phyloP scores from a whole-genome alignment of 2,797 vertebrate species.

The Hylomyscus alleni region DNA sequence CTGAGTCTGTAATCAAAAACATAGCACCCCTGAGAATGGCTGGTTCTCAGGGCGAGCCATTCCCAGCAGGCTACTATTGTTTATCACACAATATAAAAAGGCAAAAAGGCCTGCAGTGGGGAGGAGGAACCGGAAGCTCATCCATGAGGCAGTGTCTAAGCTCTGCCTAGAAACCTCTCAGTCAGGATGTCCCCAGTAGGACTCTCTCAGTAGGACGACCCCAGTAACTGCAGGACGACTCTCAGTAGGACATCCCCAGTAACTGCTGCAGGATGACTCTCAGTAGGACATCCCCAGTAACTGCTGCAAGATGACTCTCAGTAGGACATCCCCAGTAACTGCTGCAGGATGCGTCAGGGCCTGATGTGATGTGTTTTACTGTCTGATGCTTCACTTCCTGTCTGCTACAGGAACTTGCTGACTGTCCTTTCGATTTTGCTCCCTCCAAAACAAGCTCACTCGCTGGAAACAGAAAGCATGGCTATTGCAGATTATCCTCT shows the following conservation, averaged over 20 bases:
- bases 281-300: neutral
- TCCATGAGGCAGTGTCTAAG: neutral
- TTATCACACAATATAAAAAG: neutral
- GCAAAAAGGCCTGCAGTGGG: neutral
- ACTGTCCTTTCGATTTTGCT: neutral
- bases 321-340: neutral
- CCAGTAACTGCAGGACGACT: neutral
- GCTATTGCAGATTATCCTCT: neutral
- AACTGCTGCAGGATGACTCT: neutral
- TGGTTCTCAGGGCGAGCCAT: neutral
- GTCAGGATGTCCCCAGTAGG: neutral
- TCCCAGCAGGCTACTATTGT: neutral
- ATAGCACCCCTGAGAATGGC: neutral
- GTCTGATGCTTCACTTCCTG: neutral
- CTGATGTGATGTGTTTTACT: too few relatives aligned
- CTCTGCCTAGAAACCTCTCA: neutral
- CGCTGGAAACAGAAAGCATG: neutral
- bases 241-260: neutral
- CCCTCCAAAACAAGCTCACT: neutral
- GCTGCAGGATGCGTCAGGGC: neutral
- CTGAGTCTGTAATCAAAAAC: neutral
- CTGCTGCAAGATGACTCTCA: neutral
- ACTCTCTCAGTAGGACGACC: neutral
- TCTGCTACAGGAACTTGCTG: neutral
- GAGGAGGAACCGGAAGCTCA: neutral